Base-by-base conservation (phyloP, 1,140 invertebrate species). In the Tetraneura akinire region DNA sequence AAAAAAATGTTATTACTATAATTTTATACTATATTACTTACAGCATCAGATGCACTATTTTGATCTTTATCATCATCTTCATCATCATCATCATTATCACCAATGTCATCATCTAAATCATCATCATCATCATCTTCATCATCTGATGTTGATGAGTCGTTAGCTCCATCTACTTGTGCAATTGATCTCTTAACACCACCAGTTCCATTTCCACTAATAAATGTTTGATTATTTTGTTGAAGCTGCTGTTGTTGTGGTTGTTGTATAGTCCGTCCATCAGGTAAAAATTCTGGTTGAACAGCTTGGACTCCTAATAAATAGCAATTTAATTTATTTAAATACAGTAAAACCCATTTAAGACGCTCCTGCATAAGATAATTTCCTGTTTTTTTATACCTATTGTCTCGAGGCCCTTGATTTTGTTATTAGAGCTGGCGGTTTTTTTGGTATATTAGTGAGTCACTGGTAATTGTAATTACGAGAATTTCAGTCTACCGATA, bases 51-150 rank as follows among this genome's bases (percentile, higher is more conserved):
- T 62, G 74, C 74, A 62, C 74, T 78, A 62, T 78, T 78, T 47
- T 78, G 74, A 32, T 89, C 88, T 81, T 89, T 87, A 84, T 95
- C 92, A 82, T 93, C 92, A 51, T 92, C 90, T n/a, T 92, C 91
- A 82, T 91, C 91, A 64, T 92, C 88, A 55, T 90, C 90, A 81
- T 92, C 92, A 42, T 90, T 91, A 82, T 93, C 91, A 81, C 92
- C 90, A 82, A 94, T 91, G 71, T 93, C 91, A 82, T 93, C 91
- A 80, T 93, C 89, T 80, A 92, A 91, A 60, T 87, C 87, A 68
- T 90, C 88, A 83, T 91, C 90, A 80, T 92, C 91, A 85, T 92
- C 92, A 83, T 87, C 88, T 80, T 93, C 92, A 57, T 92, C 92
- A 80, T 92, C 92, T 5, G 90, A 92, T 18, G 92, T 91, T 84